phyloP scores from a whole-genome alignment of 2,113 vertebrate genomes.

The Athene cunicularia region DNA sequence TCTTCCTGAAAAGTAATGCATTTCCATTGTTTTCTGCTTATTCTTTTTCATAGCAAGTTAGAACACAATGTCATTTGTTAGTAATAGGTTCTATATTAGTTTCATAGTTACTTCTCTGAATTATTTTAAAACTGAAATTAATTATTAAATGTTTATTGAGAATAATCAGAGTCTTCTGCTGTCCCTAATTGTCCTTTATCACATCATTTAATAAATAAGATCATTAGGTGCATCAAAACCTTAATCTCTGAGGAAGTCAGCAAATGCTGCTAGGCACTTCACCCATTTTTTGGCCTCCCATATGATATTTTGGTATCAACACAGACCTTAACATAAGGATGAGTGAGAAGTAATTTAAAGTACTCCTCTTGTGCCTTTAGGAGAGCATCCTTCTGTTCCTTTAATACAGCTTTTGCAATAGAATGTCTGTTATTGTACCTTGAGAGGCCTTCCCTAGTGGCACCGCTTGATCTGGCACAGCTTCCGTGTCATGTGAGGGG shows the following conservation, averaged over 20 bases:
- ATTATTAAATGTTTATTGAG: not conserved
- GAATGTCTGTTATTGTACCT: not conserved
- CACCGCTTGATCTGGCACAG: not conserved
- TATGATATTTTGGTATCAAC: not conserved
- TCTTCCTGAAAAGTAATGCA: not conserved
- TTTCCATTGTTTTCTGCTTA: not conserved
- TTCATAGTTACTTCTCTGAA: not conserved
- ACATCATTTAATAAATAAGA: not conserved
- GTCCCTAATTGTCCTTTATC: not conserved
- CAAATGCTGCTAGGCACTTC: not conserved
- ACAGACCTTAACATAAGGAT: not conserved
- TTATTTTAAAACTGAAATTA: not conserved
- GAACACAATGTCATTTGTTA: not conserved
- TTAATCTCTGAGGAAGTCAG: not conserved
- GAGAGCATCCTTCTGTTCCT: not conserved
- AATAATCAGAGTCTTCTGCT: not conserved
- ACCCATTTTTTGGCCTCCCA: not conserved
- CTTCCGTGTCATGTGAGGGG: not conserved
- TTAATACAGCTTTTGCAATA: not conserved
- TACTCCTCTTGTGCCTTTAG: not conserved
- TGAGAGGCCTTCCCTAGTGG: not conserved
- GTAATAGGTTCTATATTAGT: not conserved
- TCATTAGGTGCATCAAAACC: fast-evolving
- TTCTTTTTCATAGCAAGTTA: not conserved
- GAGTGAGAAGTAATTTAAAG: not conserved